A percentile compares a stretch with the other conserved stretches of the same genome.
phyloP scores from a whole-genome alignment of 2,797 vertebrate genomes.

The Falco biarmicus region DNA sequence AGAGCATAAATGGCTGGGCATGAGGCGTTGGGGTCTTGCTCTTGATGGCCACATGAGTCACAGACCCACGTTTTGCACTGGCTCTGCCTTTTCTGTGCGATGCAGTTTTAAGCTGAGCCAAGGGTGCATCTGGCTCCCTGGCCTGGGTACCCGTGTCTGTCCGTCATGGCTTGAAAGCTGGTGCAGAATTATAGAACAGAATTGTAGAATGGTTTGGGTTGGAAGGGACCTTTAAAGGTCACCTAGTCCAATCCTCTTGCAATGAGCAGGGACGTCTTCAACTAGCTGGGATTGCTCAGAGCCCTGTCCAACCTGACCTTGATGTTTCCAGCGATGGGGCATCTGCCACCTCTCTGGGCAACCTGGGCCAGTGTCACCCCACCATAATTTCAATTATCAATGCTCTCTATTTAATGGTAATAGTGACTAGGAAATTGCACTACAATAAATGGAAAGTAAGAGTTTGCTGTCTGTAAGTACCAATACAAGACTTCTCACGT shows the following conservation, averaged over 20 bases:
- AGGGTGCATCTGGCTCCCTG: background rate
- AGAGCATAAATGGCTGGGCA: background rate
- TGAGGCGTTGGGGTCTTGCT: background rate
- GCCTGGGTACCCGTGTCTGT: background rate
- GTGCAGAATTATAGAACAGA: background rate
- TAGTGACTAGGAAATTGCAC: constrained; percentile 3
- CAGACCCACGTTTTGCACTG: background rate
- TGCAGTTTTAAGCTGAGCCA: background rate
- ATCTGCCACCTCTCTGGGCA: background rate
- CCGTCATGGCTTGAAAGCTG: background rate
- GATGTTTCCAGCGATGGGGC: background rate
- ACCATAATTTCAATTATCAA: background rate
- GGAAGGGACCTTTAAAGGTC: background rate
- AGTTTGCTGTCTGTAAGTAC: background rate
- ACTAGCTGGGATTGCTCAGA: rapidly evolving
- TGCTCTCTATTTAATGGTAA: background rate
- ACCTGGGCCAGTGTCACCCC: background rate
- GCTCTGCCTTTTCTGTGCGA: background rate
- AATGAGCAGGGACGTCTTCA: background rate
- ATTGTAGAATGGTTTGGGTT: rapidly evolving
- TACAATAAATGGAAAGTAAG: constrained; percentile 29
- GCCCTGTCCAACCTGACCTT: rapidly evolving
- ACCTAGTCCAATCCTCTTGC: background rate
- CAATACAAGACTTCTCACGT: rapidly evolving
- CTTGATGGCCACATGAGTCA: rapidly evolving